phyloP scores from a whole-genome alignment of 2,888 invertebrate genomes.

The Oscheius onirici region DNA sequence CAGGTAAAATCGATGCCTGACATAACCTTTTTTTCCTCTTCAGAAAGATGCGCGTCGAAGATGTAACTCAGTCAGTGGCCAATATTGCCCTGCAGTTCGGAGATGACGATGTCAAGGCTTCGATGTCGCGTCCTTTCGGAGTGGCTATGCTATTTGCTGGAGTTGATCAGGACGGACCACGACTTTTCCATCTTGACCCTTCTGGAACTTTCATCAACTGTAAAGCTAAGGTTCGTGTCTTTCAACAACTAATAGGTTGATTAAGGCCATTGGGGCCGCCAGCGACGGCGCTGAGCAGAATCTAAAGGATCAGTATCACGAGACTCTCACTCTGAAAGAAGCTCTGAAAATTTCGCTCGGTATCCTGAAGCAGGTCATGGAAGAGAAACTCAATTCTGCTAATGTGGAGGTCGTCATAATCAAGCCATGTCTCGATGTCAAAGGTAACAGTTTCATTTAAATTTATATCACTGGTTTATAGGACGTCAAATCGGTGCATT shows the following conservation, averaged over 20 bases:
- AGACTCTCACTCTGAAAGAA: constrained; percentile 90
- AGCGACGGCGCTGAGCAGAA: constrained; percentile 99
- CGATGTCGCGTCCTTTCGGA: constrained; percentile 92
- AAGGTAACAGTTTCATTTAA: constrained; percentile 37
- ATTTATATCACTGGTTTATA: constrained; percentile 14
- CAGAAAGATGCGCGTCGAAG: constrained; percentile 80
- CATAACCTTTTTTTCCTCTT: not conserved
- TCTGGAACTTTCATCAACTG: constrained; percentile 89
- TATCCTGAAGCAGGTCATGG: constrained; percentile 99
- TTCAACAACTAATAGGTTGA: not conserved
- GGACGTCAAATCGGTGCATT: constrained; percentile 54
- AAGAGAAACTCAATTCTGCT: constrained; percentile 93
- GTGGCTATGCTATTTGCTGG: constrained; percentile 96
- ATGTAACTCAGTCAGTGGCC: constrained; percentile 96
- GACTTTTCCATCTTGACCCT: constrained; percentile 88
- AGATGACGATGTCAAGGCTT: constrained; percentile 89
- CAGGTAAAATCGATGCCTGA: constrained; percentile 23
- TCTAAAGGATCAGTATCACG: constrained; percentile 80
- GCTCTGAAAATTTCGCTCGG: constrained; percentile 89
- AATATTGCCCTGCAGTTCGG: constrained; percentile 99
- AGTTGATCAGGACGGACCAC: constrained; percentile 86
- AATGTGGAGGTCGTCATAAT: constrained; percentile 84
- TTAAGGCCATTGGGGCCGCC: constrained; percentile 92
- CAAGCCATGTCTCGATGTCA: constrained; percentile 61
- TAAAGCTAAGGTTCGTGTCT: constrained; percentile 81